A percentile compares a stretch with the other conserved stretches of the same genome.
Conservation (phyloP, 2,113 vertebrate genomes). For the Zosterops japonicus region DNA sequence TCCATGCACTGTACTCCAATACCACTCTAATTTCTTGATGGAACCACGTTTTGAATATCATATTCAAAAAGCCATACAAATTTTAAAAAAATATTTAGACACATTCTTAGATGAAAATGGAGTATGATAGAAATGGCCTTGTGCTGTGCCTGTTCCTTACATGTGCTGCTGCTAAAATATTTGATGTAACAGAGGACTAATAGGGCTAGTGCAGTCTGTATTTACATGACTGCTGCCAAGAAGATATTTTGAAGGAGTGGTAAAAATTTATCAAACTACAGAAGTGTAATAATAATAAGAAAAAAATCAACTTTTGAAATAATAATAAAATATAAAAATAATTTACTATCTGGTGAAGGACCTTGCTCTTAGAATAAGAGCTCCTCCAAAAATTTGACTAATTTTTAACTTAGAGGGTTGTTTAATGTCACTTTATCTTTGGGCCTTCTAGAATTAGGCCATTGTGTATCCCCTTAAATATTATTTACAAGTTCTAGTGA, state of each 20-base stretch:
- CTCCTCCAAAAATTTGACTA: background rate
- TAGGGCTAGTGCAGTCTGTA: background rate
- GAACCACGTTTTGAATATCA: background rate
- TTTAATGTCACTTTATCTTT: background rate
- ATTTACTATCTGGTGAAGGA: background rate
- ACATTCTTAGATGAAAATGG: background rate
- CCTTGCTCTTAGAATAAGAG: background rate
- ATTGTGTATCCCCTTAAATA: background rate
- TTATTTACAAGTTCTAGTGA: background rate
- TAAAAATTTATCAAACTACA: background rate
- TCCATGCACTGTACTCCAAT: background rate
- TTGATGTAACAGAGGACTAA: background rate
- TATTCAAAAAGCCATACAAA: background rate
- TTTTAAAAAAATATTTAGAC: background rate
- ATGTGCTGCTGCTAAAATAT: background rate
- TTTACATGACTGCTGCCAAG: background rate
- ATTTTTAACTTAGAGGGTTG: background rate
- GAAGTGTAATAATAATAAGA: background rate
- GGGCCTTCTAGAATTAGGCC: background rate
- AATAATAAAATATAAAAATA: too few species aligned
- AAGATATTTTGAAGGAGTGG: background rate
- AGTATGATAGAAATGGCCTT: background rate
- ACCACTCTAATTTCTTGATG: background rate
- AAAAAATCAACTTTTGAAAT: background rate
- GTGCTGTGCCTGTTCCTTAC: background rate